These are phyloP conservation scores for Hydrozoanthus gracilis DNA, from an alignment of 92 coral and sea anemone genomes.

Conservation along the genomic window DNA sequence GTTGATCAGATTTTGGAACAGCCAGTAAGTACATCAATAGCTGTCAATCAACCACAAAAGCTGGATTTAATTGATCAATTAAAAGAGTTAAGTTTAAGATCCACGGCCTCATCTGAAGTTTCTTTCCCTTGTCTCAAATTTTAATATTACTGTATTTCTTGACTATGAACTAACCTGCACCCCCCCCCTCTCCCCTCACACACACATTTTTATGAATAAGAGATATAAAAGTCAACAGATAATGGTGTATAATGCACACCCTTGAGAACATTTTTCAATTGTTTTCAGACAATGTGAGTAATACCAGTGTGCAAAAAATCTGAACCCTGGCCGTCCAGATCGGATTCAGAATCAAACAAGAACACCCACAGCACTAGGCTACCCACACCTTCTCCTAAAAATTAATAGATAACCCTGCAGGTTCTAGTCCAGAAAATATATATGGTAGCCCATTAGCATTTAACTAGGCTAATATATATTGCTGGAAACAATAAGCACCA, in stretches of 20 bases:
- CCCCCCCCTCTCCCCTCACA: no score
- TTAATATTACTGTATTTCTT: no score
- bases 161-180: no score
- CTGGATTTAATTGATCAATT: background rate
- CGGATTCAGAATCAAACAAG: background rate
- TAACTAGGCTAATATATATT: background rate
- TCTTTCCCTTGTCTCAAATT: no score
- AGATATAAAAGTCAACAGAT: background rate
- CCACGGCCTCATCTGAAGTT: no score
- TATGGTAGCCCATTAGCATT: background rate
- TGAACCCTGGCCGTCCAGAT: background rate
- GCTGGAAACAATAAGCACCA: background rate
- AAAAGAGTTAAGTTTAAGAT: background rate
- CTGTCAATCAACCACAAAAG: background rate
- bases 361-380: background rate
- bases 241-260: background rate
- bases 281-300: background rate
- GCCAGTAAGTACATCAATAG: conserved; percentile 60
- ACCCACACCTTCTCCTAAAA: background rate
- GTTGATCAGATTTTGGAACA: conserved; percentile 79
- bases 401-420: background rate
- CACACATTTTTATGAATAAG: background rate
- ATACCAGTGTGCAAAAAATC: background rate
- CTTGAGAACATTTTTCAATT: background rate
- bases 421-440: background rate